These are phyloP conservation scores for Mesorhabditis spiculigera DNA, from an alignment of 2,888 invertebrate species.

Conservation along the genomic window DNA sequence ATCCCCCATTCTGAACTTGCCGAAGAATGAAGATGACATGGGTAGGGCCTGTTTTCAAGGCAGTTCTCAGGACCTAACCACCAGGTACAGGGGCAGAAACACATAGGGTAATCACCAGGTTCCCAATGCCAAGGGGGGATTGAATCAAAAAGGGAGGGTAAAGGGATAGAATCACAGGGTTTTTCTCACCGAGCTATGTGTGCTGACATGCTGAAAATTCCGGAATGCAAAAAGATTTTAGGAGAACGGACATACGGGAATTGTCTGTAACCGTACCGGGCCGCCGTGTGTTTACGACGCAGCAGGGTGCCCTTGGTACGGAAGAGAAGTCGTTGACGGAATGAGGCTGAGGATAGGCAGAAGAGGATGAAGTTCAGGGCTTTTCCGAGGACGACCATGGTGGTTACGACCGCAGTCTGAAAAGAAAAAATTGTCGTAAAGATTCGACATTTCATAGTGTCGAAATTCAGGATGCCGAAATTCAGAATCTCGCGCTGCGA, in stretches of 20 bases:
- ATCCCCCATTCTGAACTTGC: no score
- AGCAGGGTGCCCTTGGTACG: constrained; percentile 42
- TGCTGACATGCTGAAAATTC: not conserved
- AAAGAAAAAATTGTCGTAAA: not conserved
- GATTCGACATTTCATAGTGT: not conserved
- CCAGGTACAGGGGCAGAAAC: no score
- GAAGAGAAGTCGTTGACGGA: constrained; percentile 42
- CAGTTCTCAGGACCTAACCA: no score
- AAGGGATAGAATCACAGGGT: not conserved
- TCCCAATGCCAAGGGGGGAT: no score
- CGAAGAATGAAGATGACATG: no score
- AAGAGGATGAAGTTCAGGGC: constrained; percentile 53
- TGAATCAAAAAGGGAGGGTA: no score
- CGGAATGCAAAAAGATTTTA: not conserved
- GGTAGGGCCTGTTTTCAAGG: no score
- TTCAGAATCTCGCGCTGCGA: not conserved
- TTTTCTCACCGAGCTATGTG: constrained; percentile 1
- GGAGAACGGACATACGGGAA: not conserved
- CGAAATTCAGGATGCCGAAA: constrained; percentile 15
- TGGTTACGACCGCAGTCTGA: constrained; percentile 34
- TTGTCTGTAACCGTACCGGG: not conserved
- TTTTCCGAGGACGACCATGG: constrained; percentile 49
- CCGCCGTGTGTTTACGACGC: constrained; percentile 10
- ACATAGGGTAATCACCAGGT: no score
- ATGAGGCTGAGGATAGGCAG: constrained; percentile 48